These are phyloP conservation scores for Platyscapa corneri DNA, from an alignment of 1,140 invertebrate genomes.

Conservation along the genomic window DNA sequence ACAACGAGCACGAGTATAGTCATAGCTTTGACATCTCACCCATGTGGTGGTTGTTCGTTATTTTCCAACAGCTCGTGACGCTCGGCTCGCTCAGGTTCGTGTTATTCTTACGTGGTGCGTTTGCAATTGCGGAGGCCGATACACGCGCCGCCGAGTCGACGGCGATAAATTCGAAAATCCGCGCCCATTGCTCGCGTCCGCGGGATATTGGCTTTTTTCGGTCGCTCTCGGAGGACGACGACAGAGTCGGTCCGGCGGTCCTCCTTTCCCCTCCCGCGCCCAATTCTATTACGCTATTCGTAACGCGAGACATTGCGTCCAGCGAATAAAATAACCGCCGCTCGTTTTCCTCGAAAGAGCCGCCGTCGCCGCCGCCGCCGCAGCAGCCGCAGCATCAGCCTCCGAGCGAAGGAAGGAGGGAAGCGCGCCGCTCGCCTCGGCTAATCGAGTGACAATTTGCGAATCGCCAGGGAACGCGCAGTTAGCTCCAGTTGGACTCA, in stretches of 20 bases:
- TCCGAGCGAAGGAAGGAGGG: not conserved
- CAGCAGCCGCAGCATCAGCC: too few species aligned
- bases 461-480: slow-evolving; percentile 36
- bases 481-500: slow-evolving; percentile 47
- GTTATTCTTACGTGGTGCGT: not conserved
- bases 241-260: too few species aligned
- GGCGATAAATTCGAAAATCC: not conserved
- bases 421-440: slow-evolving; percentile 7
- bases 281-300: not conserved
- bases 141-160: not conserved
- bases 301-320: not conserved
- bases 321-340: not conserved
- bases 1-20: not conserved
- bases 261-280: not conserved
- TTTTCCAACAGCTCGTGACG: not conserved
- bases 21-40: not conserved
- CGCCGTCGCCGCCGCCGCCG: too few species aligned
- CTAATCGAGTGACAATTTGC: slow-evolving; percentile 52
- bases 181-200: too few species aligned
- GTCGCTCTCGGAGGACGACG: too few species aligned
- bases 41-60: not conserved
- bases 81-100: not conserved
- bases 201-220: too few species aligned
- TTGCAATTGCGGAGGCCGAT: not conserved
- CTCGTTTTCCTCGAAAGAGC: slow-evolving; percentile 41